Evolutionary conservation across 2,113 vertebrate species (phyloP).

Genomic region (Anarrhichthys ocellatus): DNA sequence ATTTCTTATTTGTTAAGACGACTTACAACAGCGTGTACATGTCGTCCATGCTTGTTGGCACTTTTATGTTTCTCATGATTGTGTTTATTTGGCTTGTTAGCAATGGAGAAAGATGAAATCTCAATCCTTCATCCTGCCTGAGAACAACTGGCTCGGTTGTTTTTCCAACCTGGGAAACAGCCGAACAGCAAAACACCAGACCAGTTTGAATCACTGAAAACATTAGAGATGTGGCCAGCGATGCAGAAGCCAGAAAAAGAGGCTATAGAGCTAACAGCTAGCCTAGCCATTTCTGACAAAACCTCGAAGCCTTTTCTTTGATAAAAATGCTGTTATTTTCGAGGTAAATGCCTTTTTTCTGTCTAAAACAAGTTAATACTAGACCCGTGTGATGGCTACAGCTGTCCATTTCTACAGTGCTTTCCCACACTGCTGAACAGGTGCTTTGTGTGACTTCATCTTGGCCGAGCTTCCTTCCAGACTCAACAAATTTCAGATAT

Average conservation of each 20-base stretch:
- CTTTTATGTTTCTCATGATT: not conserved
- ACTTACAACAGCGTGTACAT: not conserved
- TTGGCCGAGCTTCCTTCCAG: not conserved
- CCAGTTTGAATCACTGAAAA: too few species aligned
- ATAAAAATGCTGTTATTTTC: not conserved
- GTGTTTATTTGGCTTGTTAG: not conserved
- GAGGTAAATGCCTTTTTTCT: not conserved
- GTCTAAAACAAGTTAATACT: not conserved
- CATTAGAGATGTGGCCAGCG: too few species aligned
- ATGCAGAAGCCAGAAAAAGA: too few species aligned
- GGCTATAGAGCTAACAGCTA: not conserved
- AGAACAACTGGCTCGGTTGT: not conserved
- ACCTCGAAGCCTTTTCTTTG: not conserved
- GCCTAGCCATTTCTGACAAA: not conserved
- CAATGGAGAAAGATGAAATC: not conserved
- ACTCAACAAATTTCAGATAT: not conserved
- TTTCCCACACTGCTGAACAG: conserved; percentile 9
- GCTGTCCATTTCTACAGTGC: not conserved
- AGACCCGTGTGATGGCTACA: not conserved
- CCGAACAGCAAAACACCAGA: too few species aligned
- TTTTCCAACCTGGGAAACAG: too few species aligned
- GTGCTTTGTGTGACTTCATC: conserved; percentile 1
- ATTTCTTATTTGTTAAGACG: not conserved
- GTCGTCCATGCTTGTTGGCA: not conserved
- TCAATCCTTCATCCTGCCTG: not conserved